phyloP scores from a whole-genome alignment of 2,113 vertebrate species.

The Elgaria multicarinata region DNA sequence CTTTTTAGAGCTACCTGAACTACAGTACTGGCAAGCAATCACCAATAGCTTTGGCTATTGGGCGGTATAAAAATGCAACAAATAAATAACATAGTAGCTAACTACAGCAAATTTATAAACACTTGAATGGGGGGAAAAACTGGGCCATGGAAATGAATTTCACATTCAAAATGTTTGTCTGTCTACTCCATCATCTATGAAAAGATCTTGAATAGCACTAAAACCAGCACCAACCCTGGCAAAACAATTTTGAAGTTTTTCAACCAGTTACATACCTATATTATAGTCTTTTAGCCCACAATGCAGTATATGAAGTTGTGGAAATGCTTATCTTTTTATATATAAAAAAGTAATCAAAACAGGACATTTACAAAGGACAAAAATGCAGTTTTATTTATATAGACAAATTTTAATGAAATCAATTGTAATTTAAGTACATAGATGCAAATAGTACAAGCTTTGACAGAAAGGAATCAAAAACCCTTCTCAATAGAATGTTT shows the following conservation, averaged over 20 bases:
- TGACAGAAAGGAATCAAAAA: constrained; percentile 42
- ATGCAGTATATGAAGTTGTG: background rate
- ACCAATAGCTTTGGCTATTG: too few relatives aligned
- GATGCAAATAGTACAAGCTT: constrained; percentile 53
- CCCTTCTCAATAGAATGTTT: constrained; percentile 52
- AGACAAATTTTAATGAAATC: constrained; percentile 69
- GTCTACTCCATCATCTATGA: background rate
- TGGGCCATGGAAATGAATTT: background rate
- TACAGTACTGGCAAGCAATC: background rate
- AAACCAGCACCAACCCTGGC: background rate
- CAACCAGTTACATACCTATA: background rate
- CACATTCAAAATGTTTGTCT: background rate
- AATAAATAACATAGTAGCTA: too few relatives aligned
- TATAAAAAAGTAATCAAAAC: background rate
- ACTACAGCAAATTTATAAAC: background rate
- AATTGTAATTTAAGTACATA: constrained; percentile 49
- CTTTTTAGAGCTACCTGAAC: too few relatives aligned
- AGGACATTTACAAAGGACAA: background rate
- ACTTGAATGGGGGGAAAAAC: background rate
- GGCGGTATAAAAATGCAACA: too few relatives aligned
- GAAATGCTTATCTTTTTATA: too few relatives aligned
- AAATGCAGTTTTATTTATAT: constrained; percentile 24
- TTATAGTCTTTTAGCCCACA: background rate
- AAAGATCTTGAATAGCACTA: background rate
- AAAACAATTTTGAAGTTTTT: background rate